Base-by-base conservation (phyloP, 2,113 vertebrate genomes). In the Rhinolophus sinicus region DNA sequence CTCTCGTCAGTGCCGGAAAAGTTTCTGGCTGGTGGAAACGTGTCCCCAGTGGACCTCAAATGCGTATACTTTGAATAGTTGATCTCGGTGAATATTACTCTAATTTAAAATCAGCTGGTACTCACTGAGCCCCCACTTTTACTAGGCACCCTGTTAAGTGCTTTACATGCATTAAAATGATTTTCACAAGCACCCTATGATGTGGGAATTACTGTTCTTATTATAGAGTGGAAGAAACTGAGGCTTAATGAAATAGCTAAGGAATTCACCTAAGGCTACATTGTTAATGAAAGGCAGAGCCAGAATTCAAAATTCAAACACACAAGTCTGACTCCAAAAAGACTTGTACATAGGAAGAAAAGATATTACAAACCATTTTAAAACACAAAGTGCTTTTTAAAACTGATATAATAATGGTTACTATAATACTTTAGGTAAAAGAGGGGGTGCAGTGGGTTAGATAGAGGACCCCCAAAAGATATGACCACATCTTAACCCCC, bases 51-150 rank as follows among this genome's bases (percentile, higher is more conserved):
- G 62, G 33, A 35, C 26, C 21, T 72, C 69, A 44, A 50, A 21
- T 24, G 58, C 33, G 38, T 35, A 69, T 0, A 52, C 26, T 82
- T 82, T 50, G 65, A 62, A 38, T 72, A 81, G 54, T 50, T 38
- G 50, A 21, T 76, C 6, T 75, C 11, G 30, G 38, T 69, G 88
- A 87, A n/a, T 65, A 88, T n/a, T 80, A 38, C 90, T 86, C 50
- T 93, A 73, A 87, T 73, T 96, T 96, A 88, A 85, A 76, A 50
- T 81, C 73, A 91, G 78, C 13, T 56, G 73, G 21, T 40, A 16
- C 56, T 92, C 65, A 62, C 70, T 54, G 58, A 72, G 44, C 21
- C 67, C 15, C 8, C 19, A 64, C 30, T 93, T 47, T 92, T 40
- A 33, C n/a, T 56, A 38, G 73, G 60, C 5, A 15, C 18, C n/a